These are phyloP conservation scores for Hippopotamyrus pictus DNA, from an alignment of 2,797 vertebrate species.

Conservation along the genomic window DNA sequence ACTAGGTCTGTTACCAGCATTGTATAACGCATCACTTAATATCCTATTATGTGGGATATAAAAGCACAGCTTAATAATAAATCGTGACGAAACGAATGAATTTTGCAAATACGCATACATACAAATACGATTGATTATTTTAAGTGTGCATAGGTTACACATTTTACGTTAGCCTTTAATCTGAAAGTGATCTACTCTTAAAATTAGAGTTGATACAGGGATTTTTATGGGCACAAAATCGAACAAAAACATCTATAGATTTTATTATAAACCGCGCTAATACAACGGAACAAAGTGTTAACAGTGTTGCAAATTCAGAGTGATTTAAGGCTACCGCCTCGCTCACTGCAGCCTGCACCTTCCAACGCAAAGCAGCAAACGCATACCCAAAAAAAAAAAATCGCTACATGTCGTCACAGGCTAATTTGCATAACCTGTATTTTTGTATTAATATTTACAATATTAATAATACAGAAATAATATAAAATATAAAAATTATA, in stretches of 20 bases:
- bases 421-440: neutral
- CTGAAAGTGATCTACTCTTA: neutral
- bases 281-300: neutral
- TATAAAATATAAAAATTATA: neutral
- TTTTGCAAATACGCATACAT: neutral
- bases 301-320: neutral
- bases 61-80: neutral
- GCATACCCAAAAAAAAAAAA: neutral
- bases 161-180: neutral
- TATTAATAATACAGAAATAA: neutral
- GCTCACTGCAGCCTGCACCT: neutral
- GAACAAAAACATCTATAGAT: neutral
- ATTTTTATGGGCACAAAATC: neutral
- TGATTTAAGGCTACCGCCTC: neutral
- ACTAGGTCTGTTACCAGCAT: neutral
- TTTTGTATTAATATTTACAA: neutral
- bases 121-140: neutral
- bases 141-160: neutral
- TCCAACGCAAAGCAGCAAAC: neutral
- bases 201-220: neutral
- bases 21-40: neutral
- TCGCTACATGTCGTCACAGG: neutral
- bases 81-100: neutral
- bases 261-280: neutral
- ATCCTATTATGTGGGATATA: neutral